A percentile compares a stretch with the other conserved stretches of the same genome.
These are phyloP conservation scores for Limnothrissa miodon DNA, from an alignment of 2,113 vertebrate genomes.

Conservation along the genomic window DNA sequence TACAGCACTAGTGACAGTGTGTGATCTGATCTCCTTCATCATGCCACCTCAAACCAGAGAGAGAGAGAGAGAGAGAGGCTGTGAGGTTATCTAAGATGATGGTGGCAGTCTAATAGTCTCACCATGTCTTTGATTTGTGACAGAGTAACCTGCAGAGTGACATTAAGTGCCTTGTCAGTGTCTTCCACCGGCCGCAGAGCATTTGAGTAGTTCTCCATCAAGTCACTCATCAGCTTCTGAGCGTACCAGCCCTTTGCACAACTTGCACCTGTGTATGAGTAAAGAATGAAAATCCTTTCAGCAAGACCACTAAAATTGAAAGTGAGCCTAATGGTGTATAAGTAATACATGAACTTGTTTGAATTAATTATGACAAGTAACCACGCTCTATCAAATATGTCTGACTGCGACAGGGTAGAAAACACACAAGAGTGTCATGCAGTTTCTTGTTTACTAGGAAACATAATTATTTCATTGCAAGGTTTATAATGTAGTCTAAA, in stretches of 20 bases:
- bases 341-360: background rate
- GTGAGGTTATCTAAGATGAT: too few relatives aligned
- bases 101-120: too few relatives aligned
- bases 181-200: slow-evolving; percentile 93
- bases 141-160: slow-evolving; percentile 93
- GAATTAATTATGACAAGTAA: background rate
- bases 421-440: too few relatives aligned
- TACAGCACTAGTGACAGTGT: background rate
- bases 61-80: too few relatives aligned
- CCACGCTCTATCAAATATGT: background rate
- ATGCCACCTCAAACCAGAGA: too few relatives aligned
- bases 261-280: slow-evolving; percentile 66
- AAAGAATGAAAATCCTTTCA: background rate
- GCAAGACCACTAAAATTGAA: background rate
- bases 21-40: background rate
- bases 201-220: slow-evolving; percentile 92
- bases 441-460: background rate
- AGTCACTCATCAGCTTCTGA: slow-evolving; percentile 84
- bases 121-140: slow-evolving; percentile 99
- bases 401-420: background rate
- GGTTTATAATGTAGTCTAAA: background rate
- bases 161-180: slow-evolving; percentile 90
- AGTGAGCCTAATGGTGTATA: background rate
- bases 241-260: slow-evolving; percentile 89
- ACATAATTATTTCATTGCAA: background rate